Base-by-base conservation (phyloP, 2,113 vertebrate species). In the Alaudala cheleensis region DNA sequence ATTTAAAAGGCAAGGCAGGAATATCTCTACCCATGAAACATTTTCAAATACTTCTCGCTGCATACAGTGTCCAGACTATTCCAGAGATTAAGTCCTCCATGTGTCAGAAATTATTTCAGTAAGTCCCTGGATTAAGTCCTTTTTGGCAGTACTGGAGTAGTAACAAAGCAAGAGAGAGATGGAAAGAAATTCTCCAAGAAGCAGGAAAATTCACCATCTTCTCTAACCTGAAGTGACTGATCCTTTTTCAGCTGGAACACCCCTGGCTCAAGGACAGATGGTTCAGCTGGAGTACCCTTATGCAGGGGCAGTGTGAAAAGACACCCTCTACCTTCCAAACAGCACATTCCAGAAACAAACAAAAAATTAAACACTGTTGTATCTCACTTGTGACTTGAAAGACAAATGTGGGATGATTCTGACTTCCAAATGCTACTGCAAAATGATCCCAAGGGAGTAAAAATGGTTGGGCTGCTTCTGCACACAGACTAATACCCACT, bases 71-170 rank as follows among this genome's bases (percentile, higher is more conserved):
- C 74, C 44, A 70, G 54, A 49, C 58, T 88, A 4, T 50, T 83
- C 42, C 42, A 90, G 82, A 83, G 64, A 78, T 51, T 50, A 82
- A 65, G 45, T 51, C 21, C 54, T 86, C 76, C 31, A 23, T 88
- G 92, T 94, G 62, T 81, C 82, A 86, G 58, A 81, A 88, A 29
- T 70, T 90, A 53, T 76, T 93, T 69, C 80, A 34, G 58, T 57
- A 70, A 90, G 1, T 88, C 50, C 18, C 23, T 54, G 39, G 50
- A 86, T 86, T 82, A 93, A 77, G 67, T 64, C 6, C 21, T 86
- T 73, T 94, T 85, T 86, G 76, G 34, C 58, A 62, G 50, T 53
- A 50, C 18, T 62, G 82, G 67, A 90, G 21, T 50, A 73, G 82
- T 17, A 92, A 57, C 45, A 86, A 85, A 84, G 11, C 73, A 60